Evolutionary conservation across 2,113 vertebrate species (phyloP).

Genomic region (Trematomus loennbergii): DNA sequence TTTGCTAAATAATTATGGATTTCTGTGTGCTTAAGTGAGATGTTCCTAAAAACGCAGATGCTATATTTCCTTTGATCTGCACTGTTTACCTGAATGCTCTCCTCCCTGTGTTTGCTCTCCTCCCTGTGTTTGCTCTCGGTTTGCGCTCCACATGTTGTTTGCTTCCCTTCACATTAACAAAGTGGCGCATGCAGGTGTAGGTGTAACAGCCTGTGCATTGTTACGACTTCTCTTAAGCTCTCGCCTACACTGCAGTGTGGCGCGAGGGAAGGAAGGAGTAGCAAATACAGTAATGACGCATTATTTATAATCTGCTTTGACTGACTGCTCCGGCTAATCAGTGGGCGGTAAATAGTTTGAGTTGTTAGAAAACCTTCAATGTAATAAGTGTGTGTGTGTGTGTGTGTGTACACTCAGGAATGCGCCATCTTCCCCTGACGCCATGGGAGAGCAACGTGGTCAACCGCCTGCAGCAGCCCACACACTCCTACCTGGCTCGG

Average conservation of each 20-base stretch:
- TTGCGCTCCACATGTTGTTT: slow-evolving; percentile 46
- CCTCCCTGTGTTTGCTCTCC: slow-evolving; percentile 26
- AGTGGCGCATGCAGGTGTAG: slow-evolving; percentile 49
- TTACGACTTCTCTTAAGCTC: slow-evolving; percentile 13
- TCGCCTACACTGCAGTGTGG: slow-evolving; percentile 4
- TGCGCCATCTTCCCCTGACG: slow-evolving; percentile 91
- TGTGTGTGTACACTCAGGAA: slow-evolving; percentile 78
- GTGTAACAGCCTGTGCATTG: slow-evolving; percentile 49
- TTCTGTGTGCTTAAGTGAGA: not conserved
- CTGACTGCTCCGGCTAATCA: slow-evolving; percentile 37
- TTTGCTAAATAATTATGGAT: not conserved
- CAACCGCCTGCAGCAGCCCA: slow-evolving; percentile 95
- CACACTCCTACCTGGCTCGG: slow-evolving; percentile 96
- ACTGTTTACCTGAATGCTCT: slow-evolving; percentile 13
- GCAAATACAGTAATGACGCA: slow-evolving; percentile 14
- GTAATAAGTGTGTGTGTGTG: slow-evolving; percentile 27
- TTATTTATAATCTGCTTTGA: slow-evolving; percentile 30
- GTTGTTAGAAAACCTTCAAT: slow-evolving; percentile 33
- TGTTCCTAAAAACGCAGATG: slow-evolving; percentile 9
- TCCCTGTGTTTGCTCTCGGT: slow-evolving; percentile 41
- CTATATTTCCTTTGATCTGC: not conserved
- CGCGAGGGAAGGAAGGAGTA: not conserved
- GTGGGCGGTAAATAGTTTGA: slow-evolving; percentile 29
- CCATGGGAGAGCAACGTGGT: slow-evolving; percentile 95
- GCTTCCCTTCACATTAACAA: slow-evolving; percentile 21